phyloP scores from a whole-genome alignment of 1,140 invertebrate genomes.

The Drosophila aff. region DNA sequence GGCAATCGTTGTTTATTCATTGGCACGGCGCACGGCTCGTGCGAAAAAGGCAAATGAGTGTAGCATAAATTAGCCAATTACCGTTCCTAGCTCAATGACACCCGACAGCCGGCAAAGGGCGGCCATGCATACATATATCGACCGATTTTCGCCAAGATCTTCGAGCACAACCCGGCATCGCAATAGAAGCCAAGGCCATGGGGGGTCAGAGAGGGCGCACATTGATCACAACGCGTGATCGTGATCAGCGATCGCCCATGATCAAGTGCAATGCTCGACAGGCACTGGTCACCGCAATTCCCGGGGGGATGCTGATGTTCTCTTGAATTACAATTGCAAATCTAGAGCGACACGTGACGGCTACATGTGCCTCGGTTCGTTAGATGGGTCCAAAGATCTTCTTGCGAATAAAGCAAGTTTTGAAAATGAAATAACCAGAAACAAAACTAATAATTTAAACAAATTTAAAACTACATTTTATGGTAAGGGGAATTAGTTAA shows the following conservation, averaged over 20 bases:
- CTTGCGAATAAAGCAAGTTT: neutral
- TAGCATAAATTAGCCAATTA: slow-evolving; percentile 18
- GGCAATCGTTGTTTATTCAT: slow-evolving; percentile 4
- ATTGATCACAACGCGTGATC: slow-evolving; percentile 17
- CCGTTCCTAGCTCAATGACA: neutral
- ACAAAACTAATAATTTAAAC: neutral
- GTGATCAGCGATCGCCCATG: slow-evolving; percentile 12
- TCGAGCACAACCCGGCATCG: neutral
- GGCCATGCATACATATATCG: slow-evolving; percentile 5
- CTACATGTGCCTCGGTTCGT: neutral
- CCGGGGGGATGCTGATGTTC: neutral
- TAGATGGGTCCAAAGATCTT: slow-evolving; percentile 8
- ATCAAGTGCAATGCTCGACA: slow-evolving; percentile 14
- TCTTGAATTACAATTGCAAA: slow-evolving; percentile 11
- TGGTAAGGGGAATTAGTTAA: too few species aligned
- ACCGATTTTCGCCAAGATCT: slow-evolving; percentile 6
- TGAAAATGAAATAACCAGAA: neutral
- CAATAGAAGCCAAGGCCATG: slow-evolving; percentile 11
- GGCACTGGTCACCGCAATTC: neutral
- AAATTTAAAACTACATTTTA: neutral
- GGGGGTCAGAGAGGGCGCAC: neutral
- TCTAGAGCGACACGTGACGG: slow-evolving; percentile 9
- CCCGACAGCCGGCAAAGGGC: neutral
- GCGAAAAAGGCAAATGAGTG: slow-evolving; percentile 6
- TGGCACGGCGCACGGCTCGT: neutral